Percentiles rank a stretch among this genome's conserved stretches.
These are phyloP conservation scores for Promerops cafer DNA, from an alignment of 2,113 vertebrate genomes.

Conservation along the genomic window DNA sequence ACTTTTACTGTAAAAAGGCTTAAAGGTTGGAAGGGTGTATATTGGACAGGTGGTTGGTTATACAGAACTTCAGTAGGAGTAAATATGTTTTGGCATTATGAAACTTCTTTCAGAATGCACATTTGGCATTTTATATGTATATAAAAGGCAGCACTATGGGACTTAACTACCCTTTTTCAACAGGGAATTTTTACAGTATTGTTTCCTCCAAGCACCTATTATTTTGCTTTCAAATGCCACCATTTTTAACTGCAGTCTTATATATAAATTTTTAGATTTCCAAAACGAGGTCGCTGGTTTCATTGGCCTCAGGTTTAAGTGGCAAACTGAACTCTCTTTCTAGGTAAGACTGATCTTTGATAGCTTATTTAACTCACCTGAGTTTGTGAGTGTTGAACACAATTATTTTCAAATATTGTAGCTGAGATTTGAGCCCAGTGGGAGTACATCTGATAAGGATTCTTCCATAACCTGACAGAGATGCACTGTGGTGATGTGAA, in stretches of 20 bases:
- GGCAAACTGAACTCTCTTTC: constrained; percentile 6
- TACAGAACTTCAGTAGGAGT: neutral
- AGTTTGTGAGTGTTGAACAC: neutral
- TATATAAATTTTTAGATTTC: constrained; percentile 1
- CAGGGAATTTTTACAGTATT: neutral
- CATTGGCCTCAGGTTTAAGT: constrained; percentile 10
- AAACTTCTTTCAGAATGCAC: neutral
- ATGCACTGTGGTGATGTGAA: neutral
- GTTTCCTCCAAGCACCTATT: neutral
- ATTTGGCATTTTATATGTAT: neutral
- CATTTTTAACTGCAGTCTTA: neutral
- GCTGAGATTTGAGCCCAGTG: neutral
- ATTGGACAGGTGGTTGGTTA: neutral
- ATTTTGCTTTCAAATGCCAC: neutral
- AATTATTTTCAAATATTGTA: neutral
- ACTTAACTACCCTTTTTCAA: neutral
- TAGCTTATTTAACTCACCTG: neutral
- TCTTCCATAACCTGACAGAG: neutral
- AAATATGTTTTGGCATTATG: neutral
- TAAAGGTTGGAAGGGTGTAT: neutral
- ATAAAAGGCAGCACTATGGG: neutral
- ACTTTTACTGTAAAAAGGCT: neutral
- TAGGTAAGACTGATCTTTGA: constrained; percentile 36
- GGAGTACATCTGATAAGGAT: neutral
- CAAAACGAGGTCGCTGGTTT: constrained; percentile 56